A percentile compares a stretch with the other conserved stretches of the same genome.
These are phyloP conservation scores for Recurvirostra avosetta DNA, from an alignment of 2,113 vertebrate species.

Conservation along the genomic window DNA sequence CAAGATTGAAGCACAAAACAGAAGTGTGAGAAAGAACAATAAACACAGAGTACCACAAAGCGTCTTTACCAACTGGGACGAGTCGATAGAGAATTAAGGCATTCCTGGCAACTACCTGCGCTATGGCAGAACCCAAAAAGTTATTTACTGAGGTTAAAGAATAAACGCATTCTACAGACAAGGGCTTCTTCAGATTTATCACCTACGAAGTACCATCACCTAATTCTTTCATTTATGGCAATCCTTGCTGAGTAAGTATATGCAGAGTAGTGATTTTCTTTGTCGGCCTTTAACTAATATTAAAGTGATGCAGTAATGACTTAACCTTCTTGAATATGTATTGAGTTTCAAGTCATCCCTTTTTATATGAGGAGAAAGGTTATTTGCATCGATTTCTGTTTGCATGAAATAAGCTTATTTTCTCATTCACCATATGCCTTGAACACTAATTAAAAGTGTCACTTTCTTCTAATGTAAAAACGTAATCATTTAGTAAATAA, in stretches of 20 bases:
- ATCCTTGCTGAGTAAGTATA: constrained; percentile 33
- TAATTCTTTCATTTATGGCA: background rate
- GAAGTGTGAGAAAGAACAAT: background rate
- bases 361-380: constrained; percentile 74
- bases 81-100: background rate
- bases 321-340: constrained; percentile 76
- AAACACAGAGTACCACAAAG: background rate
- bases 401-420: constrained; percentile 79
- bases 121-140: background rate
- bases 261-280: constrained; percentile 47
- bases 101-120: background rate
- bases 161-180: background rate
- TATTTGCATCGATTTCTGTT: constrained; percentile 76
- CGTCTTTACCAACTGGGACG: background rate
- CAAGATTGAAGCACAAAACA: background rate
- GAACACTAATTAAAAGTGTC: constrained; percentile 80
- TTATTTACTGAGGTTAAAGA: background rate
- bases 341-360: constrained; percentile 76
- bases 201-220: background rate
- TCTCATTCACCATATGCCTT: constrained; percentile 77
- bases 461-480: constrained; percentile 78
- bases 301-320: constrained; percentile 64
- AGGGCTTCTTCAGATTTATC: background rate
- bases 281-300: constrained; percentile 60
- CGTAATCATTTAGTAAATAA: constrained; percentile 76